These are phyloP conservation scores for Argyrosomus japonicus DNA, from an alignment of 2,113 vertebrate species.

Conservation along the genomic window DNA sequence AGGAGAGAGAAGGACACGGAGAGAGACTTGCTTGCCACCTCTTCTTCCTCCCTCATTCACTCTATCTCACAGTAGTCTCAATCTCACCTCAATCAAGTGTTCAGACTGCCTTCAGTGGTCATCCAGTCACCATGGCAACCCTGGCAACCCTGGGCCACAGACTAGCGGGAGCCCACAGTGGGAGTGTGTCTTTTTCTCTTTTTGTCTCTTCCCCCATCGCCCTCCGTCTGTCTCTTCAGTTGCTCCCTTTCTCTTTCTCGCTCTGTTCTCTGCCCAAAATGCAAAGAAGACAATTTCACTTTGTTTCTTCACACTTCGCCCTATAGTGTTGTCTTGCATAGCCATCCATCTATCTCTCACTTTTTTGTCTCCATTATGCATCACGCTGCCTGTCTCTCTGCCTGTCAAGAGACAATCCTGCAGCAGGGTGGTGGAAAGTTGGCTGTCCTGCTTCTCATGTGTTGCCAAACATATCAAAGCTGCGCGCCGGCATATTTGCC, in stretches of 20 bases:
- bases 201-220: constrained; percentile 27
- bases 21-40: constrained; percentile 3
- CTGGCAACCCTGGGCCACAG: constrained; percentile 54
- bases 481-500: constrained; percentile 38
- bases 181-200: constrained; percentile 55
- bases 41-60: constrained; percentile 7
- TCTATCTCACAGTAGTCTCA: constrained; percentile 22
- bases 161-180: constrained; percentile 58
- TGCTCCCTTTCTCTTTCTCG: constrained; percentile 10
- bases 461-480: constrained; percentile 67
- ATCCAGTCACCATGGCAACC: constrained; percentile 79
- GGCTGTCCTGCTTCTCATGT: constrained; percentile 36
- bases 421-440: constrained; percentile 47
- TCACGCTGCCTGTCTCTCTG: constrained; percentile 83
- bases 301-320: constrained; percentile 32
- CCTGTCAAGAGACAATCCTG: constrained; percentile 42
- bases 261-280: constrained; percentile 20
- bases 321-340: constrained; percentile 1
- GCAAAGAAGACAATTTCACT: constrained; percentile 5
- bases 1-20: not conserved
- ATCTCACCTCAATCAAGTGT: constrained; percentile 64
- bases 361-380: constrained; percentile 43
- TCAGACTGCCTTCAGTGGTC: constrained; percentile 60
- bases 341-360: constrained; percentile 6
- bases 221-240: constrained; percentile 23